Conservation (phyloP, 2,797 vertebrate genomes). For the Eulemur albifrons region DNA sequence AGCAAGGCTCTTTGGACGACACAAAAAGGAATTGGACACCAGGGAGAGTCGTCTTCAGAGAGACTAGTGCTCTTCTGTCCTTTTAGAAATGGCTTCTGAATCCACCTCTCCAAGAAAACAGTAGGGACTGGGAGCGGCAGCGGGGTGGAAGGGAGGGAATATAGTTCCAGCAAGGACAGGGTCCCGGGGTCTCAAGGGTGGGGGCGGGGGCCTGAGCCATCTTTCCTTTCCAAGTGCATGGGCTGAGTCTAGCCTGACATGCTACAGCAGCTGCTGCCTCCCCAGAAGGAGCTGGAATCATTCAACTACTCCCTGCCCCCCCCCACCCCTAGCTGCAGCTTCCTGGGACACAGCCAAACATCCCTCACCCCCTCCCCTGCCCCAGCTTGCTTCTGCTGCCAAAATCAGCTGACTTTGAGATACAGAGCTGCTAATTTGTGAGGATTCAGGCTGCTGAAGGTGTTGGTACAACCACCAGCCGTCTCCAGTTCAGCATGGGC, state of each 20-base stretch:
- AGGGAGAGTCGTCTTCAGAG: constrained; percentile 13
- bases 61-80: constrained; percentile 42
- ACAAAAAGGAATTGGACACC: constrained; percentile 43
- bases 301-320: neutral
- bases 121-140: neutral
- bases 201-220: neutral
- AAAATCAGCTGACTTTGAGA: constrained; percentile 17
- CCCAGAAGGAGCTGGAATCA: constrained; percentile 29
- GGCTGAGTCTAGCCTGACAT: neutral
- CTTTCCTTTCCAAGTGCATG: constrained; percentile 14
- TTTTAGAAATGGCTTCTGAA: constrained; percentile 50
- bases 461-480: neutral
- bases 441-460: neutral
- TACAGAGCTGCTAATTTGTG: constrained; percentile 4
- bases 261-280: constrained; percentile 20
- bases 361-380: neutral
- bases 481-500: neutral
- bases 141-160: neutral
- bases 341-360: constrained; percentile 24
- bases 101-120: constrained; percentile 39
- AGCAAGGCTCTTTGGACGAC: constrained; percentile 22
- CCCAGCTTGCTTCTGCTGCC: constrained; percentile 16
- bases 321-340: neutral
- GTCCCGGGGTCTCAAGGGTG: neutral
- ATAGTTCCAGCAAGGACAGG: neutral